These are phyloP conservation scores for Nasonia oneida DNA, from an alignment of 2,888 invertebrate species.

Conservation along the genomic window DNA sequence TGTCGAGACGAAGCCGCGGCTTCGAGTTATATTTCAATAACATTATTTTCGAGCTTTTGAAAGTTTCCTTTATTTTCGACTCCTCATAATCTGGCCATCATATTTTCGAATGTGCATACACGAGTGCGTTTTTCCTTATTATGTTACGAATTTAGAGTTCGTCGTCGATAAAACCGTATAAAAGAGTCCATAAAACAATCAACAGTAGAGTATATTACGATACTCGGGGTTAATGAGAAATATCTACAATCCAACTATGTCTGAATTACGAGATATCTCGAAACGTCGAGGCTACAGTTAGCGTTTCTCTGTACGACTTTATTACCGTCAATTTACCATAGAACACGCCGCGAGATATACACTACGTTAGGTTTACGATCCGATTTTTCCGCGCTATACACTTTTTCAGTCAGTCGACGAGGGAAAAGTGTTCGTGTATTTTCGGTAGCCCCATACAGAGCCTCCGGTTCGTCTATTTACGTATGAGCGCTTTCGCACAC, in stretches of 20 bases:
- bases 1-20: constrained; percentile 30
- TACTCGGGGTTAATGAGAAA: constrained; percentile 46
- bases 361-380: not conserved
- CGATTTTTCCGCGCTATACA: not conserved
- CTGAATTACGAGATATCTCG: constrained; percentile 52
- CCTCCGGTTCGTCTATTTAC: too few species aligned
- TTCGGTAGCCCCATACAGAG: too few species aligned
- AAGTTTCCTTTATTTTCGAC: not conserved
- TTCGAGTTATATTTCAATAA: not conserved
- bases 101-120: not conserved
- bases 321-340: constrained; percentile 33
- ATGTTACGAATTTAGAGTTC: too few species aligned
- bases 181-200: constrained; percentile 37
- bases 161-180: not conserved
- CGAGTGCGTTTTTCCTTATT: not conserved
- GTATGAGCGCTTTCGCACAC: constrained; percentile 23
- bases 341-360: not conserved
- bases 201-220: not conserved
- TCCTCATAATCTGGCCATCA: not conserved
- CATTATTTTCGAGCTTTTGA: not conserved
- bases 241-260: constrained; percentile 50
- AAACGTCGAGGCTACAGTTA: constrained; percentile 32
- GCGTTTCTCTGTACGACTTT: not conserved
- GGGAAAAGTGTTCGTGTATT: not conserved
- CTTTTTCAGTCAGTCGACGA: not conserved